These are phyloP conservation scores for Metacarcinus magister DNA, from an alignment of 2,888 invertebrate species.

Conservation along the genomic window DNA sequence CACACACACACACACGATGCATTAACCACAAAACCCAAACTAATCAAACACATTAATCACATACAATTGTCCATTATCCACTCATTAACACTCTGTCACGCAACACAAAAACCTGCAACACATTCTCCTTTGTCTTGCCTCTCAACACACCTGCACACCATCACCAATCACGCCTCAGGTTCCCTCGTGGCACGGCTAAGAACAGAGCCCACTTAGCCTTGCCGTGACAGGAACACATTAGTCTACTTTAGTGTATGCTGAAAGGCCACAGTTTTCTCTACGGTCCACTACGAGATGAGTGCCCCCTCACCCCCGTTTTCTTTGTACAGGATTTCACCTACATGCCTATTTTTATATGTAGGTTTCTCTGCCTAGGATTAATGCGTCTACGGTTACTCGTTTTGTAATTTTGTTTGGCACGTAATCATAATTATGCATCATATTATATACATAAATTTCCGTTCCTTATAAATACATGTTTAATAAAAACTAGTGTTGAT, in stretches of 20 bases:
- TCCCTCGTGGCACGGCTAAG: slow-evolving; percentile 43
- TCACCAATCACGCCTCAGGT: not conserved
- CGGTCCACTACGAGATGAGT: not conserved
- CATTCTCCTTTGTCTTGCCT: not conserved
- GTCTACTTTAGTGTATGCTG: not conserved
- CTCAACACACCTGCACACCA: not conserved
- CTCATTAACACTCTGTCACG: not conserved
- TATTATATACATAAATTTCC: not conserved
- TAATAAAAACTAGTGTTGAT: slow-evolving; percentile 47
- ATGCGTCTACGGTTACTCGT: slow-evolving; percentile 42
- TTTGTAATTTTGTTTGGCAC: not conserved
- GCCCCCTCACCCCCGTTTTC: not conserved
- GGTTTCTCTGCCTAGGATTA: slow-evolving; percentile 42
- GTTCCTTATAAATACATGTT: slow-evolving; percentile 32
- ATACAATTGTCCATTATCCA: not conserved
- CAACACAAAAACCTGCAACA: not conserved
- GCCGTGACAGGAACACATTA: not conserved
- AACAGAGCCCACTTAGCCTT: slow-evolving; percentile 44
- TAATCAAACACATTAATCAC: not conserved
- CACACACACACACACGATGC: not conserved
- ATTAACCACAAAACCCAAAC: not conserved
- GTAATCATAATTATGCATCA: slow-evolving; percentile 17
- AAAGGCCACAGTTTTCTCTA: slow-evolving; percentile 30
- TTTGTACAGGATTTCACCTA: slow-evolving; percentile 40
- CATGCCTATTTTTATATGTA: slow-evolving; percentile 51